Base-by-base conservation (phyloP, 2,888 invertebrate genomes). In the Sympetrum striolatum region DNA sequence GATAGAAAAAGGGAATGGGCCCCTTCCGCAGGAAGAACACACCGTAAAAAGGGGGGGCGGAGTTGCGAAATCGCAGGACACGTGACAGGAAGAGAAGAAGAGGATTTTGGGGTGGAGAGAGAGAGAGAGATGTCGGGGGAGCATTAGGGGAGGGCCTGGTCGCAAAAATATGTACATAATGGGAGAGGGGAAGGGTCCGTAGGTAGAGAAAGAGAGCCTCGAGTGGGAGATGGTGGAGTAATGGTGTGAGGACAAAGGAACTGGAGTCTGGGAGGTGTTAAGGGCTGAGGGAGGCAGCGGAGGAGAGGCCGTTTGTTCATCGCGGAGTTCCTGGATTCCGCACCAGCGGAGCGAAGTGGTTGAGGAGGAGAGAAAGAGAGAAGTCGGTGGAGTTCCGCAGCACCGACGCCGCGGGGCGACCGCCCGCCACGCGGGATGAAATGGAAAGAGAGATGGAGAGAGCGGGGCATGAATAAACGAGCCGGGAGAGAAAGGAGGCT, bases 341-440 rank as follows among this genome's bases (percentile, higher is more conserved):
- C 86, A 60, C 60, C 86, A 48, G 35, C 60, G 37, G 58, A 60
- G 58, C 58, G 60, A 60, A 60, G 86, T 86, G 60, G 58, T 53
- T 35, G 73, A 31, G 73, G 82, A 22, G 81, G 81, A 25, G 60
- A 14, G 60, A 60, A 14, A 91, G 92, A 92, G 90, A 91, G 92
- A 92, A 91, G 90, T 82, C 58, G 53, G 44, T 80, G 91, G 60
- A 82, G 90, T 86, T 90, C 90, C 44, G 90, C 80, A 86, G 86
- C 60, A 37, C 58, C 37, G 86, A 39, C 86, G 86, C 86, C 86
- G 86, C 86, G 86, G 86, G 86, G 86, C 58, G 58, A 31, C 53
- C 82, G 58, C 53, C 53, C 82, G 82, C 58, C 35, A 58, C 82
- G 82, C 48, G 82, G 58, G 58, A 82, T 82, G 82, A 82, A 82